These are phyloP conservation scores for Cossypha polioptera DNA, from an alignment of 2,797 vertebrate genomes.

Conservation along the genomic window DNA sequence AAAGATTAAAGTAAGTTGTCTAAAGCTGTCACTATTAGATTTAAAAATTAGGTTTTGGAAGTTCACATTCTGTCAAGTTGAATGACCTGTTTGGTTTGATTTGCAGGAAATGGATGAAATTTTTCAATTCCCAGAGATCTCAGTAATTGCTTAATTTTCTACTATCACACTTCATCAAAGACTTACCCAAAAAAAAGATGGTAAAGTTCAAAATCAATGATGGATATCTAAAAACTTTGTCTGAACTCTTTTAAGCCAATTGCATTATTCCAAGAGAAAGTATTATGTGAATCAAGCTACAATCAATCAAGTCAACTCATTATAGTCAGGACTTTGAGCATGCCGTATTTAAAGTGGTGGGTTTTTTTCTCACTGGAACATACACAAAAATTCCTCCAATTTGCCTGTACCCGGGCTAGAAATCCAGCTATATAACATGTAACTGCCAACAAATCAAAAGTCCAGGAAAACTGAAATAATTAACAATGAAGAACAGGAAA, in stretches of 20 bases:
- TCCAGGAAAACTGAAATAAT: not conserved
- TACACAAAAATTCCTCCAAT: not conserved
- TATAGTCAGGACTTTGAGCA: not conserved
- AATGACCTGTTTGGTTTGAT: not conserved
- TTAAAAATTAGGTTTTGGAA: not conserved
- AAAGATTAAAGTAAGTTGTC: not conserved
- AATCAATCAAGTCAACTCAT: not conserved
- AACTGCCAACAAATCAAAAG: not conserved
- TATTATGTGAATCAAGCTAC: not conserved
- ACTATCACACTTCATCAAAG: not conserved
- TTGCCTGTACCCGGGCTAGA: not conserved
- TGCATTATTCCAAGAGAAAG: not conserved
- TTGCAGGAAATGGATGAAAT: not conserved
- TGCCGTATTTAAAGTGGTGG: not conserved
- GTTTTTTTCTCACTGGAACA: not conserved
- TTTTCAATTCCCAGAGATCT: not conserved
- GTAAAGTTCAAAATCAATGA: not conserved
- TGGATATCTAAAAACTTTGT: not conserved
- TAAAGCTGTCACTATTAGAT: not conserved
- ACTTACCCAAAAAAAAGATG: not conserved
- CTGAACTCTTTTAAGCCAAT: not conserved
- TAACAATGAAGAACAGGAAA: not conserved
- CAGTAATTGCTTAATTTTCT: not conserved
- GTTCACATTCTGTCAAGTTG: not conserved
- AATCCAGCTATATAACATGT: not conserved